These are phyloP conservation scores for Phataginus tricuspis DNA, from an alignment of 2,797 vertebrate species.

Conservation along the genomic window DNA sequence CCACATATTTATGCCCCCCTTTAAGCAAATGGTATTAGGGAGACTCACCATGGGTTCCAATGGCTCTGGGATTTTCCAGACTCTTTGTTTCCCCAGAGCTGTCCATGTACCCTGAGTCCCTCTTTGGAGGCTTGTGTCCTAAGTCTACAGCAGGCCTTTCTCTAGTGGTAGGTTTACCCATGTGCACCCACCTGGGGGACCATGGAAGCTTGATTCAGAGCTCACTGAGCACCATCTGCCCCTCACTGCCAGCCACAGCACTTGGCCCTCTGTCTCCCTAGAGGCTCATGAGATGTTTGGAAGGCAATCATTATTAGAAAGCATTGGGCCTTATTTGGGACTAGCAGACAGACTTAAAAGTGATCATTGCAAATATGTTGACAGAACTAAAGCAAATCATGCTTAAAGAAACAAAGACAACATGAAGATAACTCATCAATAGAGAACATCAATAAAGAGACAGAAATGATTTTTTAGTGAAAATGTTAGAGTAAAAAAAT, in stretches of 20 bases:
- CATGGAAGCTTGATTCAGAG: neutral
- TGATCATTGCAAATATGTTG: neutral
- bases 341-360: neutral
- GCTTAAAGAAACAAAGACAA: neutral
- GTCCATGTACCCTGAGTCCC: neutral
- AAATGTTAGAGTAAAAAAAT: neutral
- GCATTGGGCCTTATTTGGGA: neutral
- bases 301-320: neutral
- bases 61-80: neutral
- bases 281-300: neutral
- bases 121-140: neutral
- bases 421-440: neutral
- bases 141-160: neutral
- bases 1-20: neutral
- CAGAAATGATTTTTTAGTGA: neutral
- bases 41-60: neutral
- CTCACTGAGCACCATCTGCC: neutral
- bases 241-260: neutral
- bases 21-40: neutral
- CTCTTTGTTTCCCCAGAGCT: neutral
- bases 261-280: neutral
- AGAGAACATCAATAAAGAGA: neutral
- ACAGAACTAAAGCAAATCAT: neutral
- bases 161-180: neutral
- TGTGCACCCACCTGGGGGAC: fast-evolving